Percentiles rank a stretch among this genome's conserved stretches.
Conservation (phyloP, 2,113 vertebrate genomes). For the Cyanoderma ruficeps region DNA sequence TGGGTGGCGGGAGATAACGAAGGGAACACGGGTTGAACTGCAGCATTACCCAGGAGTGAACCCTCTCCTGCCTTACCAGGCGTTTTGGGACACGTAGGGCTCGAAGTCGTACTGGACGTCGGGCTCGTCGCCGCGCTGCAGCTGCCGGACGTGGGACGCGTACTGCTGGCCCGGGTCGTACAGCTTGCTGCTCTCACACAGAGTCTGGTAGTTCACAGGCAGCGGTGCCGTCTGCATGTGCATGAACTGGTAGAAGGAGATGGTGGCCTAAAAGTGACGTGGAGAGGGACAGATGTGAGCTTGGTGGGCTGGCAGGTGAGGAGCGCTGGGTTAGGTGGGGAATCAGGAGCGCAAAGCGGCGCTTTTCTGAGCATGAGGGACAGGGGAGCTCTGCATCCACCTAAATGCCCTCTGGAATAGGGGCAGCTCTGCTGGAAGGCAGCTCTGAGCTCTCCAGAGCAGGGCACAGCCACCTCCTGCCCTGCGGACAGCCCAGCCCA, state of each 20-base stretch:
- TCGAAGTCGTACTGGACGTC: conserved; percentile 85
- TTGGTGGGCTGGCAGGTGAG: accelerated
- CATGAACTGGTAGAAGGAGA: conserved; percentile 96
- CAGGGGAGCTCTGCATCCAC: not conserved
- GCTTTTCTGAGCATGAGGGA: not conserved
- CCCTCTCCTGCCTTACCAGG: conserved; percentile 45
- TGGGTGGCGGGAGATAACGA: not conserved
- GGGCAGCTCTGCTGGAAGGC: not conserved
- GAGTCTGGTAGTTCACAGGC: conserved; percentile 93
- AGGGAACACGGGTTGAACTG: accelerated
- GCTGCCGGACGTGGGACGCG: conserved; percentile 84
- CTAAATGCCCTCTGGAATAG: accelerated
- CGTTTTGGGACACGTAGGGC: conserved; percentile 75
- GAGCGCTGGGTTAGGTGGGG: not conserved
- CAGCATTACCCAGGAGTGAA: accelerated
- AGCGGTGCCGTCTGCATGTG: conserved; percentile 91
- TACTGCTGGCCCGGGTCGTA: conserved; percentile 96
- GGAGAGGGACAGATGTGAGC: accelerated
- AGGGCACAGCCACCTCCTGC: not conserved
- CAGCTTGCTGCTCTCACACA: conserved; percentile 97
- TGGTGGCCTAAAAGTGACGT: conserved; percentile 79
- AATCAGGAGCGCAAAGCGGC: accelerated
- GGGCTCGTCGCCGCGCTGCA: conserved; percentile 84
- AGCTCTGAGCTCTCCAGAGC: not conserved
- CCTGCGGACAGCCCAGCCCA: not conserved